Evolutionary conservation across 2,888 invertebrate species (phyloP), one percentile per base, ranked within the genome.

Genomic region (Andrena camellia): DNA sequence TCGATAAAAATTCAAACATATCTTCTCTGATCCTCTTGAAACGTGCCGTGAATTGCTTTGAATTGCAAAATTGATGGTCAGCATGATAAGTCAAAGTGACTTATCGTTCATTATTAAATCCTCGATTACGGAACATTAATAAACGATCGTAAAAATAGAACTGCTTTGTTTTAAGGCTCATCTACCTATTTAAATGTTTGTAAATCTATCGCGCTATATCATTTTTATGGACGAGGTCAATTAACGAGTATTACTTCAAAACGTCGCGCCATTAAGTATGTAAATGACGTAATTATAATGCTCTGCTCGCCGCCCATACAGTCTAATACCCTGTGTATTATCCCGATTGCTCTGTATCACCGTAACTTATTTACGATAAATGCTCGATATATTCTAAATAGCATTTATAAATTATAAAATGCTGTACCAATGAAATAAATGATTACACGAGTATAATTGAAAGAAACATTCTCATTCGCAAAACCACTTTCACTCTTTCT

Each of bases 81-180:
- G 48, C 76, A 73, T 80, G 80, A 83, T 59, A 63, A 80, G 71
- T 2, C 17, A 63, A 63, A 69, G 67, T n/a, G 20, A n/a, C 7
- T 31, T 35, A 10, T 26, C 8, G 20, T 54, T 20, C 23, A 17
- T 2, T 13, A 20, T 33, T 6, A 70, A 48, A 20, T 29, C n/a
- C n/a, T 8, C 10, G 4, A 23, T 29, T 13, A 20, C 17, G 5
- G 6, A 26, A 26, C 8, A 48, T 59, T 1, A 10, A 20, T 29
- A 23, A 33, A 23, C 10, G 5, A 0, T 52, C 2, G 3, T 23
- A 6, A 23, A 17, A 68, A 52, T 17, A 23, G 17, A 57, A 20
- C 26, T 23, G n/a, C 13, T 59, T 29, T 31, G 1, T 10, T 13
- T 26, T 1, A 35, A 60, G 4, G 31, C 10, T 60, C 13, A 26